Base-by-base conservation (phyloP, 2,113 vertebrate genomes). In the Petroica traversi region DNA sequence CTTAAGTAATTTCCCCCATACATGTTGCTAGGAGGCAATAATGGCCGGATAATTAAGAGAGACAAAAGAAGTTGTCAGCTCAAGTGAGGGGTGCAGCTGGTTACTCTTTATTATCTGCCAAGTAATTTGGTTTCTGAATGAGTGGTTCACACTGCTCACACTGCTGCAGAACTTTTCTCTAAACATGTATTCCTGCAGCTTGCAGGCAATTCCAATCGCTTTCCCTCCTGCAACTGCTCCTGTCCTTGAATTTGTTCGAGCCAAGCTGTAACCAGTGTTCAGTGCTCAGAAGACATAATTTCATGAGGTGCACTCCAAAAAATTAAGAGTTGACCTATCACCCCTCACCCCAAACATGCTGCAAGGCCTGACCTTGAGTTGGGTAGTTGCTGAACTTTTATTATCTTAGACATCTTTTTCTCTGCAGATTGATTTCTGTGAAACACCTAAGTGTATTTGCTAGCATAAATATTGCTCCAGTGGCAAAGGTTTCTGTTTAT, bases 361-460 rank as follows among this genome's bases (percentile, higher is more conserved):
- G 71, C 55, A 59, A 34, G 58, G 16, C 51, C 48, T 74, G 55
- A 12, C 20, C 24, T 75, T 52, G 16, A 49, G 14, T 5, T 86
- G 43, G 26, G 29, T 26, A 83, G 29, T 11, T 64, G 48, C 48
- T 76, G 81, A 34, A 68, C 72, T 95, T 82, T 85, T 72, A 75
- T 85, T 85, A 40, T 83, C 58, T 80, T 46, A 34, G 64, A 45
- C 49, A 64, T 23, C 87, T 84, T 84, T 91, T 95, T 81, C 48
- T 76, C 41, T 4, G 5, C 49, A 85, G 93, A 97, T 97, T 97
- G 95, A 97, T 95, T 97, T 95, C 58, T 93, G 80, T 33, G 72
- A 59, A 76, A n/a, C 45, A 80, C 67, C 43, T 88, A 45, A 25
- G 84, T 80, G 67, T 91, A 91, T 83, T 95, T 95, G 67, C 84